A percentile compares a stretch with the other conserved stretches of the same genome.
Conservation (phyloP, 2,113 vertebrate genomes). For the Excalfactoria chinensis region DNA sequence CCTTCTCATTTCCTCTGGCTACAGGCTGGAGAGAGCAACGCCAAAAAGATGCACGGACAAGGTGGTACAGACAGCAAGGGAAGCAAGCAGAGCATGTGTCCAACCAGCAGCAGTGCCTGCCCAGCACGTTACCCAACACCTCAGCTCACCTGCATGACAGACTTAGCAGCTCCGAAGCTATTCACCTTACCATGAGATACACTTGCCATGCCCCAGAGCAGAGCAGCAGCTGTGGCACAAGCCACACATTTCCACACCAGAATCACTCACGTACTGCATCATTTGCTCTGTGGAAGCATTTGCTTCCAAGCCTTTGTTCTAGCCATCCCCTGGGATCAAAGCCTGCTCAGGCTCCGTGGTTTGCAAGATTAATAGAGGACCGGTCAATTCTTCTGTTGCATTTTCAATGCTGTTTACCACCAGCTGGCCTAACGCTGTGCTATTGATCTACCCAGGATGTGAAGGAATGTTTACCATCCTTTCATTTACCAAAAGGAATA, state of each 20-base stretch:
- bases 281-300: background rate
- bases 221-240: background rate
- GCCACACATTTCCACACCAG: background rate
- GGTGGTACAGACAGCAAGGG: background rate
- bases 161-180: background rate
- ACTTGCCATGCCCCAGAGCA: background rate
- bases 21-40: background rate
- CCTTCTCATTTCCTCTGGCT: conserved; percentile 15
- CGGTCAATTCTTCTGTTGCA: background rate
- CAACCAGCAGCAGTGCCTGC: background rate
- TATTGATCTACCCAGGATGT: background rate
- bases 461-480: background rate
- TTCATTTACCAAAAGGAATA: conserved; percentile 14
- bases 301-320: background rate
- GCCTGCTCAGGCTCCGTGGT: background rate
- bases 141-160: background rate
- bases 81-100: background rate
- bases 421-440: background rate
- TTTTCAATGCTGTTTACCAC: background rate
- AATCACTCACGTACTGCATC: background rate
- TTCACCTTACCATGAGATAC: background rate
- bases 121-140: background rate
- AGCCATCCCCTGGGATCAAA: background rate
- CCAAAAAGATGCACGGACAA: conserved; percentile 28
- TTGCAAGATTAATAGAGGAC: background rate